Evolutionary conservation across 2,113 vertebrate genomes (phyloP).

Genomic region (Aspiorhynchus laticeps): DNA sequence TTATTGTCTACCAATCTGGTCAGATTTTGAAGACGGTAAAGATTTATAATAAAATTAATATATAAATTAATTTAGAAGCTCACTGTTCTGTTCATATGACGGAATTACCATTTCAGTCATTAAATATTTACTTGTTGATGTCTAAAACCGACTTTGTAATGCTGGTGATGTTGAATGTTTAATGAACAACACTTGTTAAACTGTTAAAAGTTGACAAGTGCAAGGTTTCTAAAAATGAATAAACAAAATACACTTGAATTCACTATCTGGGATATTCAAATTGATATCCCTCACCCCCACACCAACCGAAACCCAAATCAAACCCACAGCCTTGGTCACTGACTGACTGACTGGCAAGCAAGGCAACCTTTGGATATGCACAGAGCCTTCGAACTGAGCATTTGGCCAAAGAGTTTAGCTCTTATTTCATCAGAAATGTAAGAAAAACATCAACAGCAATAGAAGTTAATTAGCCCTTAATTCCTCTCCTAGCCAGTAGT

Average conservation of each 20-base stretch:
- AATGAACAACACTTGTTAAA: background rate
- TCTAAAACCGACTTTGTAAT: background rate
- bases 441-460: background rate
- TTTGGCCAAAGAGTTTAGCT: background rate
- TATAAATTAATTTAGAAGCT: background rate
- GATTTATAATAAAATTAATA: background rate
- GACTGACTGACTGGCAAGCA: background rate
- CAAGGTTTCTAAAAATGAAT: background rate
- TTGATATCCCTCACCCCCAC: background rate
- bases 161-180: background rate
- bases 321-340: background rate
- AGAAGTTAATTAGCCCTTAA: background rate
- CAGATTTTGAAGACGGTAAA: background rate
- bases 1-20: background rate
- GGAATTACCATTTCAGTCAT: background rate
- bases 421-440: background rate
- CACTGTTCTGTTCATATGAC: background rate
- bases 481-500: background rate
- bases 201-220: background rate
- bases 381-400: background rate
- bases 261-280: background rate
- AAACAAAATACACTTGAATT: background rate
- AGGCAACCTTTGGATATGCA: background rate
- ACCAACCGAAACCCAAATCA: background rate
- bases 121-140: background rate